Conservation (phyloP, 2,797 vertebrate genomes). For the Smutsia gigantea region DNA sequence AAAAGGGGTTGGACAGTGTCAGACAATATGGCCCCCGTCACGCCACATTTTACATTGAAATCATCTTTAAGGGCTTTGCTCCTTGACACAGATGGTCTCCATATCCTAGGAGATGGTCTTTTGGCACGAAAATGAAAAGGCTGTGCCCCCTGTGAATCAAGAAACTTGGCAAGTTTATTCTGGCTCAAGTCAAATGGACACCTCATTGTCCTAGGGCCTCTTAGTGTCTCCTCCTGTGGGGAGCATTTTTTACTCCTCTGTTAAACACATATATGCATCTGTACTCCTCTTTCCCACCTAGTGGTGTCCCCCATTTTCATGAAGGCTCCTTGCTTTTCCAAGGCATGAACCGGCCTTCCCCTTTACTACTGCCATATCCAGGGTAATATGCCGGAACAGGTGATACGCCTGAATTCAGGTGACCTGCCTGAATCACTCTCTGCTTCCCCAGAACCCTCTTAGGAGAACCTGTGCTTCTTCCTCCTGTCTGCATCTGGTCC, state of each 20-base stretch:
- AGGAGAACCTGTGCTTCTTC: background rate
- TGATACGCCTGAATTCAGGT: background rate
- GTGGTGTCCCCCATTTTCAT: background rate
- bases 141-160: conserved; percentile 74
- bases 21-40: conserved; percentile 80
- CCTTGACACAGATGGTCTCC: conserved; percentile 52
- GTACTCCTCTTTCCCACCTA: conserved; percentile 9
- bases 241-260: conserved; percentile 49
- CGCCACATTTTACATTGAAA: conserved; percentile 80
- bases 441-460: background rate
- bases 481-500: background rate
- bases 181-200: conserved; percentile 59
- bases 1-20: conserved; percentile 77
- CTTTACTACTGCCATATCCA: conserved; percentile 28
- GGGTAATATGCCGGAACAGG: no score
- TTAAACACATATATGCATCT: conserved; percentile 12
- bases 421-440: background rate
- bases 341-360: background rate
- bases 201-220: conserved; percentile 63
- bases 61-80: conserved; percentile 59
- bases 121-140: conserved; percentile 67
- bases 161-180: conserved; percentile 69
- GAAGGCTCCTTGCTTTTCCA: background rate
- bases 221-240: conserved; percentile 34
- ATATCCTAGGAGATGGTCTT: conserved; percentile 73